These are phyloP conservation scores for Philopedon plagiatum DNA, from an alignment of 2,888 invertebrate genomes.

Conservation along the genomic window DNA sequence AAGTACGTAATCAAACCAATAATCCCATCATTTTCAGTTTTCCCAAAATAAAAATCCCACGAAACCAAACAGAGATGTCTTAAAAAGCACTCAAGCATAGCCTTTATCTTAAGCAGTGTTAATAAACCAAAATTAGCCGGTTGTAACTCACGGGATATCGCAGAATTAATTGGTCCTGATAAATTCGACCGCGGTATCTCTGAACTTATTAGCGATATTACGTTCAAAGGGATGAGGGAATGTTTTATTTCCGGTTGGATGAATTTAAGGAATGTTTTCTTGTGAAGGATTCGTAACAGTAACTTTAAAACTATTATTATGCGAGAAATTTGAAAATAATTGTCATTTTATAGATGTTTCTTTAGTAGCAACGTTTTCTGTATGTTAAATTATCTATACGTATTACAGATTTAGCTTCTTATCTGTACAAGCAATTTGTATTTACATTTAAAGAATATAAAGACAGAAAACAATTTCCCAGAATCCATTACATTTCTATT, in stretches of 20 bases:
- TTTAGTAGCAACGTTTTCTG: too few relatives aligned
- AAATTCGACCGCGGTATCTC: conserved; percentile 61
- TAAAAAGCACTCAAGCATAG: conserved; percentile 42
- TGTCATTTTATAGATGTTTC: too few relatives aligned
- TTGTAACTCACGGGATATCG: conserved; percentile 61
- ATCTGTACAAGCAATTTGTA: too few relatives aligned
- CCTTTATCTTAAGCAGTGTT: conserved; percentile 54
- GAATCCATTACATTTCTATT: not conserved
- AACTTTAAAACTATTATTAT: not conserved
- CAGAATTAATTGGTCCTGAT: conserved; percentile 64
- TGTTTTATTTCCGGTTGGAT: conserved; percentile 8
- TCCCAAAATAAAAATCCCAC: conserved; percentile 3
- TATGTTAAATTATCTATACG: too few relatives aligned
- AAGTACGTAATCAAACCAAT: not conserved
- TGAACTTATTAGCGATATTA: conserved; percentile 65
- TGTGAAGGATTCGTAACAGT: not conserved
- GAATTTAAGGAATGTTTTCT: not conserved
- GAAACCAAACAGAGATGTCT: conserved; percentile 31
- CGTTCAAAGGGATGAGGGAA: conserved; percentile 47
- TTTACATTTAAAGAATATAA: too few relatives aligned
- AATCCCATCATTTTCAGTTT: not conserved
- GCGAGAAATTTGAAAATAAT: too few relatives aligned
- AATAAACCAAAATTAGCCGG: conserved; percentile 61
- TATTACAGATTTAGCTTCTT: too few relatives aligned
- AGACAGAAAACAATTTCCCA: not conserved